Base-by-base conservation (phyloP, 2,113 vertebrate genomes). In the Caretta caretta region DNA sequence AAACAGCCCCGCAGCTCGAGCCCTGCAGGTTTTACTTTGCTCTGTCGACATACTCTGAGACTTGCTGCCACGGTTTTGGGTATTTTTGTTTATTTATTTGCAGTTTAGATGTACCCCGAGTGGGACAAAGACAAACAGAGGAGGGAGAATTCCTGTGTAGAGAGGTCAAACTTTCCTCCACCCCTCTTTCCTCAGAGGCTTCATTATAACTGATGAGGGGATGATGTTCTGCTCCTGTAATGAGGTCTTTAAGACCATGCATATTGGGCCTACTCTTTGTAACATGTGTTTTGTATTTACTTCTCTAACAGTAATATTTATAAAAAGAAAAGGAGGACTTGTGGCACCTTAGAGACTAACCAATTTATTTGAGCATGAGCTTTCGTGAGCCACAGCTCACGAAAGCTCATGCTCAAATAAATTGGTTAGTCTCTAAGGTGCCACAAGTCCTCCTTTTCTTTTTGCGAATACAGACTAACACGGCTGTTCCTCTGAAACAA, bases 131-230 rank as follows among this genome's bases (percentile, higher is more conserved):
- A 14, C 80, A 93, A 93, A 82, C 49, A 35, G 12, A 35, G 76
- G 1, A 8, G 80, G 48, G 1, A 86, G 1, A 8, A 75, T 42
- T n/a, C 3, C 46, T 10, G 12, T 83, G 93, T 93, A 80, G 29
- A 84, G 79, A 78, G 88, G 57, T 72, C 38, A 3, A 80, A 29
- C 38, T 75, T 90, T 31, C 20, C 38, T 59, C 84, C 80, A 54
- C 76, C 86, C 38, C 38, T 62, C 16, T 88, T 16, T 89, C 75
- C 83, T 86, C 72, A 93, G 89, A 83, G 85, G 35, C 83, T 93
- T 80, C 82, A 83, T 84, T 94, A 25, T 84, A 86, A 89, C 24
- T 72, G 85, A 88, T 89, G 93, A 95, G 81, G 81, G 94, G 92
- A 92, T 95, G 89, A 86, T 93, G 53, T 80, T 90, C 48, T 90